These are phyloP conservation scores for Lytechinus pictus DNA, from an alignment of 35 echinoderm and acorn worm species.

Conservation along the genomic window DNA sequence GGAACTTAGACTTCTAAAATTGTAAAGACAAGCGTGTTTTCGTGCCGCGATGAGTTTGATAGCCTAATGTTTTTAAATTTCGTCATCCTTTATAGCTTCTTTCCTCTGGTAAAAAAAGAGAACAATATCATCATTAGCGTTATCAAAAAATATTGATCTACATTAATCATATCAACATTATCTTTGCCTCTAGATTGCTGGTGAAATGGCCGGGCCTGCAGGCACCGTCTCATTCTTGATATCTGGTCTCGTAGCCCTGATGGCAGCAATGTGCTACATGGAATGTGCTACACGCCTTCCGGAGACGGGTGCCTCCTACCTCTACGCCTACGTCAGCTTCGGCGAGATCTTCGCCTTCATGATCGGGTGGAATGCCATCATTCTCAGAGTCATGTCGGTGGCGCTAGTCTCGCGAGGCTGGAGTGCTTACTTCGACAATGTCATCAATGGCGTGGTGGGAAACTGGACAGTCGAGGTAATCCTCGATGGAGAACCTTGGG, in stretches of 20 bases:
- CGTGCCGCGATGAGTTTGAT: too few species aligned
- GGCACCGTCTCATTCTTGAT: conserved; percentile 61
- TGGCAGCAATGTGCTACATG: conserved; percentile 76
- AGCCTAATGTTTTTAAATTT: too few species aligned
- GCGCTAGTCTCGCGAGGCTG: conserved; percentile 69
- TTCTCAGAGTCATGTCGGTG: conserved; percentile 52
- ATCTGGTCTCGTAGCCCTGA: conserved; percentile 62
- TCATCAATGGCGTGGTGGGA: conserved; percentile 50
- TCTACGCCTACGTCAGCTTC: conserved; percentile 76
- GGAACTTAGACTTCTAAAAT: too few species aligned
- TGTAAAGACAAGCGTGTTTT: too few species aligned
- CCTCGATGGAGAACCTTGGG: conserved; percentile 64
- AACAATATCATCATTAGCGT: not conserved
- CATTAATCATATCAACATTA: not conserved
- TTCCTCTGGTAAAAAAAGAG: too few species aligned
- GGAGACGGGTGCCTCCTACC: conserved; percentile 68
- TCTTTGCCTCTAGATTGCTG: conserved; percentile 21
- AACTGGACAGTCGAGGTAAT: conserved; percentile 69
- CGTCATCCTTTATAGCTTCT: too few species aligned
- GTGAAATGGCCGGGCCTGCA: conserved; percentile 69
- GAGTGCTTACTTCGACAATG: conserved; percentile 84
- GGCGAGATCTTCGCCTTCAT: conserved; percentile 80
- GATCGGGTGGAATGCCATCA: conserved; percentile 82
- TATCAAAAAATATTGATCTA: not conserved
- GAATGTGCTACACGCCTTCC: conserved; percentile 74